These are phyloP conservation scores for Scomberomorus guttatus DNA, from an alignment of 2,797 vertebrate genomes.

Conservation along the genomic window DNA sequence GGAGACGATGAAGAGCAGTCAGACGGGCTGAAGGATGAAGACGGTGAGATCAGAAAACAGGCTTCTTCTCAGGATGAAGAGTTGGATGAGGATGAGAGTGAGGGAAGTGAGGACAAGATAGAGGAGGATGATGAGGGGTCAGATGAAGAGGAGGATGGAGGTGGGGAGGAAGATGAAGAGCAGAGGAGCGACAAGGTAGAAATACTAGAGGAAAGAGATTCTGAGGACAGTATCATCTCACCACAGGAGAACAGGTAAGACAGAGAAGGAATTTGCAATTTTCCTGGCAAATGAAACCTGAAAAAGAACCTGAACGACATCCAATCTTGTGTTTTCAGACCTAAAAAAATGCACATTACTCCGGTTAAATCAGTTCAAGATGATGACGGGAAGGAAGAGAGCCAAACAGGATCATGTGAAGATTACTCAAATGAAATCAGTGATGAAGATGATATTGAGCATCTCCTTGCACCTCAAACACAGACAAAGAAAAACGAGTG, in stretches of 20 bases:
- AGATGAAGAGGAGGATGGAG: slow-evolving; percentile 4
- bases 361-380: slow-evolving; percentile 58
- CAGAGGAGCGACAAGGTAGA: slow-evolving; percentile 8
- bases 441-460: slow-evolving; percentile 79
- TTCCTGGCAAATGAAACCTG: not conserved
- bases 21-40: slow-evolving; percentile 3
- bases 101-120: slow-evolving; percentile 31
- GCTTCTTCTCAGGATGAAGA: slow-evolving; percentile 54
- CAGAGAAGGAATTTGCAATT: rapidly evolving
- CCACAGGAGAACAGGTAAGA: slow-evolving; percentile 70
- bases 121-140: slow-evolving; percentile 18
- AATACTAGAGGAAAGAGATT: slow-evolving; percentile 60
- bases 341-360: slow-evolving; percentile 44
- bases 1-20: slow-evolving; percentile 36
- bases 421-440: slow-evolving; percentile 41
- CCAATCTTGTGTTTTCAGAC: slow-evolving; percentile 35
- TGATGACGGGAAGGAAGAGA: slow-evolving; percentile 47
- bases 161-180: slow-evolving; percentile 30
- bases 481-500: slow-evolving; percentile 60
- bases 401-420: slow-evolving; percentile 44
- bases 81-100: slow-evolving; percentile 22
- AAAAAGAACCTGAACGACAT: not conserved
- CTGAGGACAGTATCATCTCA: slow-evolving; percentile 77
- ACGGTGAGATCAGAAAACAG: slow-evolving; percentile 24
- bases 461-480: slow-evolving; percentile 78